Conservation (phyloP, 2,113 vertebrate species). For the Centropus bengalensis region DNA sequence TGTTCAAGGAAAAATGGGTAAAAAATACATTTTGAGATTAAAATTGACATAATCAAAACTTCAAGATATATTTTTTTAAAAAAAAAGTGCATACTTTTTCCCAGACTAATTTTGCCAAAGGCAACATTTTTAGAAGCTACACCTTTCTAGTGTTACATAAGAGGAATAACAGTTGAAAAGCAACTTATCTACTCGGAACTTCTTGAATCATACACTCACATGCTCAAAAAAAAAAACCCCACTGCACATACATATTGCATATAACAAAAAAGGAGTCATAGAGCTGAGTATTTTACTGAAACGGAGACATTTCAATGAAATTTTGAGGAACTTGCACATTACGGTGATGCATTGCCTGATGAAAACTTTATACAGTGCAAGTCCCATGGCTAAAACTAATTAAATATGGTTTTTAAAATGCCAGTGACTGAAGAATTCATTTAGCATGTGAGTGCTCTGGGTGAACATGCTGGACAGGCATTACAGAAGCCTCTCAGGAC, state of each 20-base stretch:
- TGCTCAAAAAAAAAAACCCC: not conserved
- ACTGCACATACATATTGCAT: not conserved
- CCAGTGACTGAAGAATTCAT: not conserved
- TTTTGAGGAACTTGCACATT: not conserved
- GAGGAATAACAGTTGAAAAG: not conserved
- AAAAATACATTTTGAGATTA: not conserved
- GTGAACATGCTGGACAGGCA: not conserved
- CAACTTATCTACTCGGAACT: not conserved
- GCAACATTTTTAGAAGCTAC: not conserved
- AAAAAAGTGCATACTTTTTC: not conserved
- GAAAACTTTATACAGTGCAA: not conserved
- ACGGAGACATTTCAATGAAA: not conserved
- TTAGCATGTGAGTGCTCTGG: not conserved
- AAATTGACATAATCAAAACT: not conserved
- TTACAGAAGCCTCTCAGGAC: not conserved
- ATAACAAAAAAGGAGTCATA: not conserved
- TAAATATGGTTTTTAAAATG: not conserved
- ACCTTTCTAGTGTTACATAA: not conserved
- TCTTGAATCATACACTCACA: not conserved
- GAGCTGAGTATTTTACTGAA: not conserved
- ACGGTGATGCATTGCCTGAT: not conserved
- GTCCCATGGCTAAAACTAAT: not conserved
- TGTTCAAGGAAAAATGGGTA: not conserved
- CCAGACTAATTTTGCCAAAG: not conserved
- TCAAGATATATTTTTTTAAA: fast-evolving